Conservation (phyloP, 2,888 invertebrate genomes). For the Colletes collaris region DNA sequence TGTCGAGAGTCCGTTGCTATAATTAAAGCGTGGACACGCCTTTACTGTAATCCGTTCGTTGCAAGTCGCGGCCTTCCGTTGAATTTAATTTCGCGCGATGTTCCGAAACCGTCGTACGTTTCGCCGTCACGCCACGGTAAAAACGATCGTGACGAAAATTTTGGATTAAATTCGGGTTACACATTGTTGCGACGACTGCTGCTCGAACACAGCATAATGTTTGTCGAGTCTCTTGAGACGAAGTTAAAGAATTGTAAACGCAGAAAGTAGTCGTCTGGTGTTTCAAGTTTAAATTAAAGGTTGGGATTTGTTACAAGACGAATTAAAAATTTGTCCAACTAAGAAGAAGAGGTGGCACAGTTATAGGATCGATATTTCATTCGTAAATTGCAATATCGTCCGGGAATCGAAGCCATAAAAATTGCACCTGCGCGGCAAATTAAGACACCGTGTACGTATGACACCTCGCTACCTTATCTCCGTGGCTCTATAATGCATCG, state of each 20-base stretch:
- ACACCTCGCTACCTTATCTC: slow-evolving; percentile 26
- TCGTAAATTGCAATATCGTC: slow-evolving; percentile 29
- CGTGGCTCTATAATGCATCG: slow-evolving; percentile 25
- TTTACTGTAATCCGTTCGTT: slow-evolving; percentile 41
- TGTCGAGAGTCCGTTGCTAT: slow-evolving; percentile 22
- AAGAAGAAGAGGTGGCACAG: too few relatives aligned
- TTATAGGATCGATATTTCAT: slow-evolving; percentile 30
- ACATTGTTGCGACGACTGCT: too few relatives aligned
- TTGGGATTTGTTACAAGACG: background rate
- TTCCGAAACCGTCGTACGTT: slow-evolving; percentile 40
- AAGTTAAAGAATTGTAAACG: too few relatives aligned
- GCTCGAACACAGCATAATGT: too few relatives aligned
- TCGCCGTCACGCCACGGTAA: slow-evolving; percentile 16
- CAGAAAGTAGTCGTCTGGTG: too few relatives aligned
- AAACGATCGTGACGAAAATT: slow-evolving; percentile 28
- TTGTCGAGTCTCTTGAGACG: too few relatives aligned
- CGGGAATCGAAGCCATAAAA: slow-evolving; percentile 42
- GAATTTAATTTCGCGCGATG: slow-evolving; percentile 39
- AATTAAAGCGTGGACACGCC: slow-evolving; percentile 36
- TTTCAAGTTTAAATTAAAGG: too few relatives aligned
- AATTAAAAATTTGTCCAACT: background rate
- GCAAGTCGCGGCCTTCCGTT: slow-evolving; percentile 9
- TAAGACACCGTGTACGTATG: slow-evolving; percentile 41
- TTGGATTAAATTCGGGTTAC: slow-evolving; percentile 13
- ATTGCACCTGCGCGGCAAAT: slow-evolving; percentile 35